Conservation (phyloP, 2,113 vertebrate species). For the Herpetotheres cachinnans region DNA sequence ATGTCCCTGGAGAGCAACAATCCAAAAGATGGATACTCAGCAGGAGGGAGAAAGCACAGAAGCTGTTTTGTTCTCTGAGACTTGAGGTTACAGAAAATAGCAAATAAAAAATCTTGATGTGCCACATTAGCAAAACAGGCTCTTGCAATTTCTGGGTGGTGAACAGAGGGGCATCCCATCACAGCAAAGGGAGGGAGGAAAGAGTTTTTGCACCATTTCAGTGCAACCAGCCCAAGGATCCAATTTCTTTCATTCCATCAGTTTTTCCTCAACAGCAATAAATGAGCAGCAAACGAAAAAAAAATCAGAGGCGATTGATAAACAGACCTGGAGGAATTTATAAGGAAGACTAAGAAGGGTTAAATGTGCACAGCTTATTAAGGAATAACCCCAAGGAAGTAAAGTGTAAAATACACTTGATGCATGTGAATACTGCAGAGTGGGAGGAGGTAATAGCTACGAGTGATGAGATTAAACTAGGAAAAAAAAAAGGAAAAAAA, state of each 20-base stretch:
- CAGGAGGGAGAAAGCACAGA: not conserved
- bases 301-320: not conserved
- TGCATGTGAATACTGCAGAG: not conserved
- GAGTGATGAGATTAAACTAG: not conserved
- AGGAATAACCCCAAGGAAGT: not conserved
- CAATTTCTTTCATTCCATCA: not conserved
- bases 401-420: not conserved
- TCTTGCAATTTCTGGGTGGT: not conserved
- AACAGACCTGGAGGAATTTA: not conserved
- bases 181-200: not conserved
- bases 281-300: not conserved
- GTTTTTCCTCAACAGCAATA: not conserved
- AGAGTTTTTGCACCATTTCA: not conserved
- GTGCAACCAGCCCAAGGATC: not conserved
- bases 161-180: not conserved
- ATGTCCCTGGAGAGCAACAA: not conserved
- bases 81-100: not conserved
- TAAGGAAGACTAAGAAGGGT: not conserved
- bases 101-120: not conserved
- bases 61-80: not conserved
- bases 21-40: constrained; percentile 11
- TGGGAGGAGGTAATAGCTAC: not conserved
- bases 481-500: too few relatives aligned
- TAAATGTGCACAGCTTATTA: not conserved
- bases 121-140: not conserved